These are phyloP conservation scores for Sebastes cheni DNA, from an alignment of 2,797 vertebrate genomes.

Conservation along the genomic window DNA sequence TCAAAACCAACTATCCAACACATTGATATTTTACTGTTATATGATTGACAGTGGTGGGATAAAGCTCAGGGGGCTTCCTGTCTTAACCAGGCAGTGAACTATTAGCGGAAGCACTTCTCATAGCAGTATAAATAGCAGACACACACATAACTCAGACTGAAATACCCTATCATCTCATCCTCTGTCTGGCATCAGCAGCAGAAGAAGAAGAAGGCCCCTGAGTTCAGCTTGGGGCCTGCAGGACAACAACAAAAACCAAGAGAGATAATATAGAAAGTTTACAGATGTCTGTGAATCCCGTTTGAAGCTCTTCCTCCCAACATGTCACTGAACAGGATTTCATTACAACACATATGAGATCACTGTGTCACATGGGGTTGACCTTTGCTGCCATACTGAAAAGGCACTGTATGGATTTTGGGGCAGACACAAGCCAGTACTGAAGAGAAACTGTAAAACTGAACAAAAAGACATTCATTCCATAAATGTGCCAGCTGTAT, in stretches of 20 bases:
- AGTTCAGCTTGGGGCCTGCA: slow-evolving; percentile 31
- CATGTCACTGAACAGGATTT: slow-evolving; percentile 25
- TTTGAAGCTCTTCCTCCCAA: neutral
- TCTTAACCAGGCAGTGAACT: slow-evolving; percentile 64
- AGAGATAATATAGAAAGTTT: neutral
- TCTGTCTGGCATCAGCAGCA: slow-evolving; percentile 47
- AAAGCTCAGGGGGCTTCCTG: slow-evolving; percentile 47
- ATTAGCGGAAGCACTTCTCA: slow-evolving; percentile 70
- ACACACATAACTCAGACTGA: slow-evolving; percentile 69
- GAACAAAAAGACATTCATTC: slow-evolving; percentile 21
- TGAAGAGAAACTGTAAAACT: slow-evolving; percentile 17
- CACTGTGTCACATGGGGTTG: slow-evolving; percentile 30
- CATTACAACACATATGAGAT: slow-evolving; percentile 32
- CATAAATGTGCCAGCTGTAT: neutral
- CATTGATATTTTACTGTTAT: neutral
- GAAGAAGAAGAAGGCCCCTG: neutral
- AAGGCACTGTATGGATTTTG: slow-evolving; percentile 6
- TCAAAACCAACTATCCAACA: no score
- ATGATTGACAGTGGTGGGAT: slow-evolving; percentile 29
- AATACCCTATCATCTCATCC: slow-evolving; percentile 55
- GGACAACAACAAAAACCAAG: slow-evolving; percentile 14
- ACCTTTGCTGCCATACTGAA: slow-evolving; percentile 29
- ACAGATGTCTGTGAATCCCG: neutral
- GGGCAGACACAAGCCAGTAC: neutral
- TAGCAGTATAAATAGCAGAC: slow-evolving; percentile 75